Evolutionary conservation across 1,140 invertebrate genomes (phyloP).

Genomic region (Orussus abietinus): DNA sequence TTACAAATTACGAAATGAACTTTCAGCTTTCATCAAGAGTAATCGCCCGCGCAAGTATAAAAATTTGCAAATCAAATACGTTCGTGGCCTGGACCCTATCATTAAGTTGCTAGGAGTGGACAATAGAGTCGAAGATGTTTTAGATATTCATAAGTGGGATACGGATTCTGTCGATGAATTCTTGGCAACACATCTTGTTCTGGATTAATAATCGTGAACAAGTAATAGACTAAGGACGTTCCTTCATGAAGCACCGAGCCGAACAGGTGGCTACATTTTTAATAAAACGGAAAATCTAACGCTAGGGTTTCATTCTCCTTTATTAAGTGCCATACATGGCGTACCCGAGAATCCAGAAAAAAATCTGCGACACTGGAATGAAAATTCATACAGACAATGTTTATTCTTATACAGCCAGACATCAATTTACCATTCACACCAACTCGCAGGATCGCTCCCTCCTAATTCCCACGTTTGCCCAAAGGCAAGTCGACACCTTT

Average conservation of each 20-base stretch:
- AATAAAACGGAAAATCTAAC: too few relatives aligned
- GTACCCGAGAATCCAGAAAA: constrained; percentile 18
- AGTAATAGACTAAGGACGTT: too few relatives aligned
- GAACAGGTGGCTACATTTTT: too few relatives aligned
- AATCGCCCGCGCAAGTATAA: constrained; percentile 80
- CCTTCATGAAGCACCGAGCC: too few relatives aligned
- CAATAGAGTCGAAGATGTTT: constrained; percentile 75
- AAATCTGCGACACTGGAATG: constrained; percentile 27
- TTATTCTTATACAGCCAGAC: too few relatives aligned
- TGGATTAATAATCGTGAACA: constrained; percentile 32
- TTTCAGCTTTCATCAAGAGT: constrained; percentile 84
- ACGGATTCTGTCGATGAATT: constrained; percentile 95
- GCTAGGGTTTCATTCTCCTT: too few relatives aligned
- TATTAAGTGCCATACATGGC: too few relatives aligned
- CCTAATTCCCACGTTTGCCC: too few relatives aligned
- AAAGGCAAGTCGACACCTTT: too few relatives aligned
- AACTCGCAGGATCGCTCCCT: too few relatives aligned
- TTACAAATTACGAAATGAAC: constrained; percentile 14
- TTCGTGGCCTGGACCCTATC: constrained; percentile 85
- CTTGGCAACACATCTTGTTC: constrained; percentile 75
- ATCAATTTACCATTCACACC: too few relatives aligned
- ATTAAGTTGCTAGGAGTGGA: constrained; percentile 85
- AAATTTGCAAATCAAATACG: constrained; percentile 84
- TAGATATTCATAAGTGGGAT: constrained; percentile 96
- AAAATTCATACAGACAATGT: too few relatives aligned